Evolutionary conservation across 1,140 invertebrate genomes (phyloP), one percentile per base, ranked within the genome.

Genomic region (Drosophila auraria): DNA sequence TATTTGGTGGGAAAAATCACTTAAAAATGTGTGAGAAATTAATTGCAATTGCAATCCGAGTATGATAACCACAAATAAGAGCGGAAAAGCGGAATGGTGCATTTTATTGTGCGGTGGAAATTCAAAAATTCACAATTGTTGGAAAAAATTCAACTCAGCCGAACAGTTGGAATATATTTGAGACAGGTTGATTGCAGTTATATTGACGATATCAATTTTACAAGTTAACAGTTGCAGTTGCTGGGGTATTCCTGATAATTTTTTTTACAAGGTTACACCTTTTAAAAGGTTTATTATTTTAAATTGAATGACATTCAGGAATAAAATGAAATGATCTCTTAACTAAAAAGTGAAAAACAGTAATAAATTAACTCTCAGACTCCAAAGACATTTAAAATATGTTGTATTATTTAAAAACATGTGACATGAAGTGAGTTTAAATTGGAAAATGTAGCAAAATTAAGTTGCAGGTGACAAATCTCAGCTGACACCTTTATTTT

Each of bases 11-110:
- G 42, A 71, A 70, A 84, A 78, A 59, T 71, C 79, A 70, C 79
- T 87, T 87, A 65, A 73, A 87, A 77, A 77, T 82, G 83, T 78
- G 83, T 66, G 80, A 83, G 80, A 83, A 87, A 83, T 87, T 83
- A 89, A 87, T 87, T 87, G 83, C 83, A 77, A 82, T 83, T 87
- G 60, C 61, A 60, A 78, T 62, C 72, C 56, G 65, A 89, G 80
- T 77, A 74, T 81, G 71, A 87, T 89, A 74, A 78, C 83, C 80
- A 75, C 83, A 83, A 78, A 80, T 80, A 80, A 87, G 77, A 70
- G 73, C 51, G 27, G 8, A 56, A 56, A 56, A 38, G 33, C 62
- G 42, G 47, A 62, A 80, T 80, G 56, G 70, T 51, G 44, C 15
- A 51, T 56, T 82, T 87, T 75, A 62, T 65, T 80, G 56, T 61